Evolutionary conservation across 2,797 vertebrate species (phyloP).

Genomic region (Emydoidea blandingii): DNA sequence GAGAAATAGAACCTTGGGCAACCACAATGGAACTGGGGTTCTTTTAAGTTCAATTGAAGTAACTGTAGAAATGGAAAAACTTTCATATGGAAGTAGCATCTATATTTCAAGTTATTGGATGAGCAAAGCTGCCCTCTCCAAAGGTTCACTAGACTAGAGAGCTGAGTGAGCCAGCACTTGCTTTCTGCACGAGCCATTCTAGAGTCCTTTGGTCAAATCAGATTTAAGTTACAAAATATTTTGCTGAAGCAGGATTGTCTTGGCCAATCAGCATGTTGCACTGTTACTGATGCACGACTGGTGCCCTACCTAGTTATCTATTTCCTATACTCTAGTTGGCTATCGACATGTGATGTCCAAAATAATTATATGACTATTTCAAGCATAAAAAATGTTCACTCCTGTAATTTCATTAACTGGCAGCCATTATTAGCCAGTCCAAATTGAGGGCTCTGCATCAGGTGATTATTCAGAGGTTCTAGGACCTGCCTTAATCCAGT

Average conservation of each 20-base stretch:
- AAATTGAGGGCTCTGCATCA: background rate
- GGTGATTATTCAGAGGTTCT: background rate
- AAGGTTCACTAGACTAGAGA: no score
- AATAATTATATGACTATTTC: background rate
- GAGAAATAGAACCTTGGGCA: constrained; percentile 36
- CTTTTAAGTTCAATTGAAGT: constrained; percentile 51
- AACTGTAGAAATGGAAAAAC: no score
- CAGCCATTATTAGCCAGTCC: background rate
- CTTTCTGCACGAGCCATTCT: background rate
- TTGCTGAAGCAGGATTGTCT: no score
- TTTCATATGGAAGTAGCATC: constrained; percentile 43
- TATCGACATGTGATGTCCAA: accelerated
- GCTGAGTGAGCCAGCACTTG: background rate
- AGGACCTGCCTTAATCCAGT: background rate
- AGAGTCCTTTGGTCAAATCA: background rate
- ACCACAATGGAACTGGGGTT: constrained; percentile 35
- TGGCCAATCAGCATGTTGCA: no score
- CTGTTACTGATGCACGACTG: accelerated
- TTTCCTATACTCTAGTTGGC: background rate
- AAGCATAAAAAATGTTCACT: background rate
- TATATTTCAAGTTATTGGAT: background rate
- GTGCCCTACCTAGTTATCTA: accelerated
- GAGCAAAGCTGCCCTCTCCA: background rate
- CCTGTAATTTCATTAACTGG: background rate
- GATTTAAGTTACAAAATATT: background rate